Base-by-base conservation (phyloP, 2,113 vertebrate genomes). In the Platysternon megacephalum region DNA sequence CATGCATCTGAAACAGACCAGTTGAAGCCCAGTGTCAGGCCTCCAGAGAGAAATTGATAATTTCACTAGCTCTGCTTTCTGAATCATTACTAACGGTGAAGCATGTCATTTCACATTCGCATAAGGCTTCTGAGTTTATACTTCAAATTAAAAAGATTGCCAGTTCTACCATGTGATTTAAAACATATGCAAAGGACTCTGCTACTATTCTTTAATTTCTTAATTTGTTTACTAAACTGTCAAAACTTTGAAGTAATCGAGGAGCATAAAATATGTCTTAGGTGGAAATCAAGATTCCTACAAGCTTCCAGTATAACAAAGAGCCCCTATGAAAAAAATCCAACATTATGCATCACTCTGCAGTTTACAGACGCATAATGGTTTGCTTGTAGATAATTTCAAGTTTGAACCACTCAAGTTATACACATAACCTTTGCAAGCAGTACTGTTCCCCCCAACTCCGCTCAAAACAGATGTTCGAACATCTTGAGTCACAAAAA, bases 21-120 rank as follows among this genome's bases (percentile, higher is more conserved):
- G 5, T 8, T n/a, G 93, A 94, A 90, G 94, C 91, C 78, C 32
- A 28, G 87, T 91, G 95, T 96, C 87, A 87, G 44, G 58, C 35
- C 97, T 87, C 94, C 10, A 61, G 97, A 96, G 94, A 35, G 6
- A 79, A 42, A 79, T 28, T 52, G 82, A 94, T 96, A 96, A 92
- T 80, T 48, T 56, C 5, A 8, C 79, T 39, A 17, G 44, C 42
- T 90, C 92, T 95, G 94, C 95, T 97, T 97, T 93, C 94, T 96
- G 92, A 97, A 96, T 97, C 94, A 89, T 46, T 5, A 46, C 87
- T 78, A n/a, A n/a, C n/a, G n/a, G 88, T 0, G 1, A 96, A 82
- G 53, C 87, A 8, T 3, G 6, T 56, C 89, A 84, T 35, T 44
- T 93, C 92, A 84, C 85, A 24, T 88, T 88, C 13, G 42, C 35